Evolutionary conservation across 2,888 invertebrate genomes (phyloP), one percentile per base, ranked within the genome.

Genomic region (Muschampia plurimacula): DNA sequence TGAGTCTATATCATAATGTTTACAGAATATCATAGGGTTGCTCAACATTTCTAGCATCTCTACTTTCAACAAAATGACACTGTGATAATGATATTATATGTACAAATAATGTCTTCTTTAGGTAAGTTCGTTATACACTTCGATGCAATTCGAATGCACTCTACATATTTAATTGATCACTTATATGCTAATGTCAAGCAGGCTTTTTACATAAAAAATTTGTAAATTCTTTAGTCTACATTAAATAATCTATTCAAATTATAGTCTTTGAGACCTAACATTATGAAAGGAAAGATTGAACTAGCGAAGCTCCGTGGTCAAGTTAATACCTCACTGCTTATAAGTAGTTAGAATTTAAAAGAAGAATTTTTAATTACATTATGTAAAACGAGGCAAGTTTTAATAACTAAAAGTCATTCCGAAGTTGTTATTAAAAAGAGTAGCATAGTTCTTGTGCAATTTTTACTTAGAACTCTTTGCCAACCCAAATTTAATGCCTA

Each of bases 311-410:
- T 59, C 5, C 10, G 36, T 36, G 60, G n/a, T 46, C 36, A 68
- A 68, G 36, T 49, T 68, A 59, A 44, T 67, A 12, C 44, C n/a
- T 59, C 68, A 32, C 15, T 59, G 59, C 32, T 44, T 67, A 15
- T 46, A 68, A 68, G 59, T 60, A 68, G 46, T 60, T 32, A 46
- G 46, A 60, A 59, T 49, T 68, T 68, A 46, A 60, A 55, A 66
- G 52, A 57, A 60, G 68, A 60, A 49, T 59, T 68, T 68, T 68
- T 68, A 68, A 68, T 68, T 68, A 68, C 68, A 68, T 68, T 46
- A 68, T 46, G 68, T 68, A 68, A 60, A 68, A 68, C 15, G 59
- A 32, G 59, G 59, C 60, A 68, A 68, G 60, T 68, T 68, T 68
- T 60, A 60, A 60, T 60, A 68, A 68, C 32, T 60, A 68, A 68